phyloP scores from a whole-genome alignment of 1,140 invertebrate genomes.

The Cherax quadricarinatus region DNA sequence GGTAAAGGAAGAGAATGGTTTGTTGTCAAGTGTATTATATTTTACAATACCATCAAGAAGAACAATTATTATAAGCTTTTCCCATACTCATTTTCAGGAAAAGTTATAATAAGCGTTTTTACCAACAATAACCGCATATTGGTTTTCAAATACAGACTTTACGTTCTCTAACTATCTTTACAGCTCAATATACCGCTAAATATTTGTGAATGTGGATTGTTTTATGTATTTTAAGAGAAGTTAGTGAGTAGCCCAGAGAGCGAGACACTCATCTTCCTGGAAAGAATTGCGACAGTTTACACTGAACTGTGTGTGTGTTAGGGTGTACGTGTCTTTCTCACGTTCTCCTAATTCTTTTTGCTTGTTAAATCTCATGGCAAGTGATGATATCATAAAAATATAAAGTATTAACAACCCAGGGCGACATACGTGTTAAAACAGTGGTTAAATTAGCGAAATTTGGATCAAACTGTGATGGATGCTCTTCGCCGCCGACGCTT shows the following conservation, averaged over 20 bases:
- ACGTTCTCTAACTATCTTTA: background rate
- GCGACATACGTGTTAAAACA: too few species aligned
- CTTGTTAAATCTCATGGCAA: too few species aligned
- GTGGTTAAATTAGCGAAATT: too few species aligned
- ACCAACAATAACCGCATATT: background rate
- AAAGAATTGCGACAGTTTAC: conserved; percentile 9
- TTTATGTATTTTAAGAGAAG: background rate
- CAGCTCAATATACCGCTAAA: background rate
- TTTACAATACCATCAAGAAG: background rate
- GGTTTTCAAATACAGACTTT: background rate
- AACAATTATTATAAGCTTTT: background rate
- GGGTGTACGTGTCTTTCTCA: too few species aligned
- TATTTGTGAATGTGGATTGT: background rate
- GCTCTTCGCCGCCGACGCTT: too few species aligned
- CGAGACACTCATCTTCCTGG: background rate
- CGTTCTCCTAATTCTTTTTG: too few species aligned
- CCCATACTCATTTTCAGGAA: background rate
- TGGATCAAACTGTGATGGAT: too few species aligned
- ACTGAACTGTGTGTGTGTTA: background rate
- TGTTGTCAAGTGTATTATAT: background rate
- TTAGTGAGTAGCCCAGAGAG: background rate
- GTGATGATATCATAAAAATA: too few species aligned
- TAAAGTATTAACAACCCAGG: too few species aligned
- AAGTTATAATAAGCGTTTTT: background rate
- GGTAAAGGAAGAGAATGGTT: background rate